These are phyloP conservation scores for Chinchilla lanigera DNA, from an alignment of 2,113 vertebrate genomes.

Conservation along the genomic window DNA sequence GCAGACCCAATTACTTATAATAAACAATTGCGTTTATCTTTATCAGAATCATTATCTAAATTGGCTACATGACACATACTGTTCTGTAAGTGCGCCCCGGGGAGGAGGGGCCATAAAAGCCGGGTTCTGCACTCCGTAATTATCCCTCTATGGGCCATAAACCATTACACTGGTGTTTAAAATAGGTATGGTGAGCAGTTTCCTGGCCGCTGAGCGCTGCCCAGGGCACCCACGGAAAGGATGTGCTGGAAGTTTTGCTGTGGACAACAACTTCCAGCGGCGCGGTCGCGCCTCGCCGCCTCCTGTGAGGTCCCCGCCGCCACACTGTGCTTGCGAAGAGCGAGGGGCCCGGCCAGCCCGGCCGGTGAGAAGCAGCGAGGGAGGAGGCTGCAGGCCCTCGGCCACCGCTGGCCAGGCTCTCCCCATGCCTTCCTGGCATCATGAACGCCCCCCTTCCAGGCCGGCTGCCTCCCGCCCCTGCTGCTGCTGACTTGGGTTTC, in stretches of 20 bases:
- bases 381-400: conserved; percentile 67
- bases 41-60: conserved; percentile 99
- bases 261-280: conserved; percentile 28
- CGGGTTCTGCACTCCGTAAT: conserved; percentile 94
- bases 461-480: conserved; percentile 76
- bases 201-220: conserved; percentile 74
- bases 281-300: not conserved
- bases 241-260: conserved; percentile 79
- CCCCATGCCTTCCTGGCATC: conserved; percentile 78
- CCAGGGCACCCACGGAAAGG: conserved; percentile 81
- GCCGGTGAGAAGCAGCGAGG: conserved; percentile 66
- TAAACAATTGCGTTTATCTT: conserved; percentile 98
- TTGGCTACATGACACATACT: conserved; percentile 97
- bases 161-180: conserved; percentile 91
- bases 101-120: conserved; percentile 90
- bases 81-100: conserved; percentile 95
- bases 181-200: conserved; percentile 88
- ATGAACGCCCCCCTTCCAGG: conserved; percentile 83
- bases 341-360: conserved; percentile 41
- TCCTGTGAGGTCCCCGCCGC: not conserved
- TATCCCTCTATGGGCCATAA: conserved; percentile 95
- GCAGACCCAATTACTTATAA: conserved; percentile 98
- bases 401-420: conserved; percentile 41
- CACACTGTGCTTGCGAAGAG: not conserved
- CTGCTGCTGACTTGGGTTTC: conserved; percentile 88